Base-by-base conservation (phyloP, 2,888 invertebrate species). In the Boloria euphrosyne region DNA sequence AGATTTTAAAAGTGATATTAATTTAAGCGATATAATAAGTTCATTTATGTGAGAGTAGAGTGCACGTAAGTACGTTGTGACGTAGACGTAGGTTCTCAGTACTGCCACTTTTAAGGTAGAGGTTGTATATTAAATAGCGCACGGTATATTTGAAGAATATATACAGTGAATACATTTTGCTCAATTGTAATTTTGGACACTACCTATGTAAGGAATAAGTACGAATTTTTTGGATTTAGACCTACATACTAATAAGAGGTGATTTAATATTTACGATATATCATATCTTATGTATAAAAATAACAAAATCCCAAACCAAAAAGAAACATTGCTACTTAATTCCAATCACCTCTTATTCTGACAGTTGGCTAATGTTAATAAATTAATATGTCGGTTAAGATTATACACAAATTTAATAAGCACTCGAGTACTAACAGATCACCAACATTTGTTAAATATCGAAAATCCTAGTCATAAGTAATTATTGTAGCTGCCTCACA, bases 1-100 rank as follows among this genome's bases (percentile, higher is more conserved):
- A 74, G 74, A 80, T 82, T 81, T 79, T 83, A 84, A 86, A 90
- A 89, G 91, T 91, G 91, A 92, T 92, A 91, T 89, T 91, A 91
- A 88, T 86, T 89, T 90, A 90, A 89, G 90, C 83, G 79, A 82
- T 83, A 84, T 80, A 78, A 79, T 87, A 86, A 84, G 84, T 89
- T 89, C 86, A 85, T 87, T 85, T 84, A 80, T 82, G 82, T 73
- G 77, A 82, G 75, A 75, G 73, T 67, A 58, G 74, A 73, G 70
- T 74, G 61, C 55, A 53, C 68, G 69, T 78, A 71, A 69, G 73
- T 78, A 78, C 75, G 71, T 70, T 69, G 71, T 73, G 73, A 74
- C 72, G 72, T 77, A 79, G 83, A 80, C 82, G 83, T 69, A 66
- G 81, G 80, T 80, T 71, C 80, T 78, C 78, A 76, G 78, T 49